A percentile compares a stretch with the other conserved stretches of the same genome.
Evolutionary conservation across 2,113 vertebrate genomes (phyloP).

Genomic region (Microcebus lehilahytsara): DNA sequence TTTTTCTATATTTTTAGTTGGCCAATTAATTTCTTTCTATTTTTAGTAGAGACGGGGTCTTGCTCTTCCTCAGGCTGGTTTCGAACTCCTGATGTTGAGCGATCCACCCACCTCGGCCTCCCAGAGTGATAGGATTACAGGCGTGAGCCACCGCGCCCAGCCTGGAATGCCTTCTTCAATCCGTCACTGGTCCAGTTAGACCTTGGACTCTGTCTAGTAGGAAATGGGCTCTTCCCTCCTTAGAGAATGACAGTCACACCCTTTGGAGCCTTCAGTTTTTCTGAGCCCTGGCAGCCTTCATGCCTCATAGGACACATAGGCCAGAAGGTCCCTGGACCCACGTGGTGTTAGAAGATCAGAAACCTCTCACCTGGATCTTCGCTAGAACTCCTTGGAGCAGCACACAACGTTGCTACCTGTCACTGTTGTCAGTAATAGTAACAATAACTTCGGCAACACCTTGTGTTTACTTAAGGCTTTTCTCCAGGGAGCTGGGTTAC

Average conservation of each 20-base stretch:
- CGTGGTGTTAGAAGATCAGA: not conserved
- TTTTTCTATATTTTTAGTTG: too few species aligned
- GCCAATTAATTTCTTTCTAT: too few species aligned
- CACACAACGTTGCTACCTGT: not conserved
- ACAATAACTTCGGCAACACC: not conserved
- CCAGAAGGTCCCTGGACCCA: not conserved
- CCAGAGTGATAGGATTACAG: too few species aligned
- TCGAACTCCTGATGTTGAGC: too few species aligned
- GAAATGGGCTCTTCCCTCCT: not conserved
- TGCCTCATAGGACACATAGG: not conserved
- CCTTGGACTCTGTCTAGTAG: not conserved
- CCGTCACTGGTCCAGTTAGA: not conserved
- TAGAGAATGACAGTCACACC: not conserved
- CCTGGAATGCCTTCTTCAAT: not conserved
- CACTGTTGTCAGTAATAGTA: not conserved
- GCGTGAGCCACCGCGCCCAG: too few species aligned
- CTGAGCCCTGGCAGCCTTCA: not conserved
- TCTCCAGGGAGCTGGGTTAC: conserved; percentile 56
- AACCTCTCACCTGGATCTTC: not conserved
- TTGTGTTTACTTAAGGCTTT: conserved; percentile 47
- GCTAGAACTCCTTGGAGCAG: not conserved
- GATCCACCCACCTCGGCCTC: too few species aligned
- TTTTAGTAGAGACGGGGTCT: too few species aligned
- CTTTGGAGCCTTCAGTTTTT: not conserved
- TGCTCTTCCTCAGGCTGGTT: too few species aligned